phyloP scores from a whole-genome alignment of 1,140 invertebrate species.

The Magallana angulata region DNA sequence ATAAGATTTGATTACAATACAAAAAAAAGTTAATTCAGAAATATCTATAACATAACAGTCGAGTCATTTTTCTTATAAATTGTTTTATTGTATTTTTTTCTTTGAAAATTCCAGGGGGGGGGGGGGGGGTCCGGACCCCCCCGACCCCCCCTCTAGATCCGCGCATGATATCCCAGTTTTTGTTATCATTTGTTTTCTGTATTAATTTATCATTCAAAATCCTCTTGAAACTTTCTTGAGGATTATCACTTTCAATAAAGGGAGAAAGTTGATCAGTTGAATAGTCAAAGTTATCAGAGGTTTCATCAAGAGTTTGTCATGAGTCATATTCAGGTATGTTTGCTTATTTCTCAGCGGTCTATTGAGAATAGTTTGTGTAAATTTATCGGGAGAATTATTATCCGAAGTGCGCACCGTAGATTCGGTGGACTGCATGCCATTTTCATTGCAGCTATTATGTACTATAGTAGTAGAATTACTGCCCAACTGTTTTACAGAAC shows the following conservation, averaged over 20 bases:
- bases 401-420: background rate
- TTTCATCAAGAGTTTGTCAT: background rate
- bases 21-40: too few relatives aligned
- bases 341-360: background rate
- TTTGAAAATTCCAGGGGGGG: too few relatives aligned
- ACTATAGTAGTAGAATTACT: too few relatives aligned
- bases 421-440: too few relatives aligned
- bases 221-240: background rate
- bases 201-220: background rate
- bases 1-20: too few relatives aligned
- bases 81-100: too few relatives aligned
- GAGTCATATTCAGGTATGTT: constrained; percentile 5
- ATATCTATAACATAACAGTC: too few relatives aligned
- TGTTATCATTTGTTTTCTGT: background rate
- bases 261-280: background rate
- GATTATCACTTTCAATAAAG: background rate
- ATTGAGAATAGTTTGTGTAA: background rate
- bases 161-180: background rate
- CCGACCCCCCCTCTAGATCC: too few relatives aligned
- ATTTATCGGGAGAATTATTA: background rate
- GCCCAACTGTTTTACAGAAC: too few relatives aligned
- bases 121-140: too few relatives aligned
- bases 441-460: too few relatives aligned
- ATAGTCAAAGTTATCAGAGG: background rate
- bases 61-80: too few relatives aligned